Evolutionary conservation across 2,113 vertebrate species (phyloP).

Genomic region (Carollia perspicillata): DNA sequence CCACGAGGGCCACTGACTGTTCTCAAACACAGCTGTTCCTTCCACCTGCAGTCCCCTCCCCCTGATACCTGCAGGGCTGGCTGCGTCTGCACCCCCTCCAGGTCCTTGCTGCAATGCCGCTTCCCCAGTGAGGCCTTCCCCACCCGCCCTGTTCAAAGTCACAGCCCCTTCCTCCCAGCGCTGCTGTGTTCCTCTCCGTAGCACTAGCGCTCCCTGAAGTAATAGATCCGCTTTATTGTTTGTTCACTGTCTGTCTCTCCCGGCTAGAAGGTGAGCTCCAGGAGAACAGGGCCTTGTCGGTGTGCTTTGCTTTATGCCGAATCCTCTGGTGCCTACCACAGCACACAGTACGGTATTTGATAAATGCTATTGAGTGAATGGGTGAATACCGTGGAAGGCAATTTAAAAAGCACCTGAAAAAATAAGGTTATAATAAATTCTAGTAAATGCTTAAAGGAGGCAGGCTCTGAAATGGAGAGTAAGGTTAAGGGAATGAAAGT

Average conservation of each 20-base stretch:
- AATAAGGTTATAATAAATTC: background rate
- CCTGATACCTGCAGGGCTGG: too few species aligned
- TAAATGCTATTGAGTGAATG: too few species aligned
- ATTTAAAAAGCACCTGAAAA: background rate
- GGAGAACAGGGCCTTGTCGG: background rate
- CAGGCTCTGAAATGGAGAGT: background rate
- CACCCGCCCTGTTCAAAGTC: background rate
- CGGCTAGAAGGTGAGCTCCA: background rate
- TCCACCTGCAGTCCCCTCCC: background rate
- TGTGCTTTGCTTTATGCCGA: background rate
- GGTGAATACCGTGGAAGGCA: background rate
- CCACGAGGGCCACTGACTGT: background rate
- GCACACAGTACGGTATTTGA: rapidly evolving
- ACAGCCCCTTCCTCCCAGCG: background rate
- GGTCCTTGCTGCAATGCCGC: background rate
- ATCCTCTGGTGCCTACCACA: background rate
- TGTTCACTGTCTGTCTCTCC: background rate
- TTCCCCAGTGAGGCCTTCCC: background rate
- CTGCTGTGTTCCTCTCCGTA: background rate
- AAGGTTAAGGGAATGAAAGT: too few species aligned
- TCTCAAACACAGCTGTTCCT: background rate
- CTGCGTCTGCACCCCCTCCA: background rate
- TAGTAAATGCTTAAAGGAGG: background rate
- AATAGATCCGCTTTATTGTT: background rate
- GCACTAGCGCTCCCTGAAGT: too few species aligned